A percentile compares a stretch with the other conserved stretches of the same genome.
phyloP scores from a whole-genome alignment of 2,113 vertebrate genomes.

The Rafetus swinhoei region DNA sequence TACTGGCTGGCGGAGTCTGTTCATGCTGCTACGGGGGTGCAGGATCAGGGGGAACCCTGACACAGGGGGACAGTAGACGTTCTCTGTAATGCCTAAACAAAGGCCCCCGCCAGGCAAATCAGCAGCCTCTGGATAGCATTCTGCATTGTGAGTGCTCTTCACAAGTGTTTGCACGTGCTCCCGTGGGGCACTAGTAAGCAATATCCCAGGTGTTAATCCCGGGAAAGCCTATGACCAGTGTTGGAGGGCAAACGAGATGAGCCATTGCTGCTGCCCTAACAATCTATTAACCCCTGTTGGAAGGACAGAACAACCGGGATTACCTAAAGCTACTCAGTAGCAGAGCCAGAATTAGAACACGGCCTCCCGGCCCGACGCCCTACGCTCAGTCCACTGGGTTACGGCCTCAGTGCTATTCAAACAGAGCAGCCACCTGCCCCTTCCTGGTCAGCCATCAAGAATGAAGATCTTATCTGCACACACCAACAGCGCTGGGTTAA shows the following conservation, averaged over 20 bases:
- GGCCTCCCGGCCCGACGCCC: not conserved
- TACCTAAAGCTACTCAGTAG: not conserved
- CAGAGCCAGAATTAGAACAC: not conserved
- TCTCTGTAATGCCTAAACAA: not conserved
- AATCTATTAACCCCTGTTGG: not conserved
- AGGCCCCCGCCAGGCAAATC: not conserved
- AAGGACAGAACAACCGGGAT: not conserved
- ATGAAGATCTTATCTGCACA: fast-evolving
- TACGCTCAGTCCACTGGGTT: fast-evolving
- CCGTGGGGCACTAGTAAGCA: not conserved
- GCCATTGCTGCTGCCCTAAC: not conserved
- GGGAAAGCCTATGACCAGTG: not conserved
- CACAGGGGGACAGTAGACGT: not conserved
- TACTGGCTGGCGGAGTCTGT: too few species aligned
- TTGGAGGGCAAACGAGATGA: not conserved
- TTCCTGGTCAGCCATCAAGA: fast-evolving
- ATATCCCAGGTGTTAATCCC: not conserved
- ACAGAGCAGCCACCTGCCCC: not conserved
- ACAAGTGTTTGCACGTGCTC: not conserved
- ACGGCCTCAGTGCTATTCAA: fast-evolving
- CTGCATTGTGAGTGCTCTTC: not conserved
- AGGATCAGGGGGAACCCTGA: too few species aligned
- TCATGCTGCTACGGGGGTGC: too few species aligned
- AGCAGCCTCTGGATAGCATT: not conserved
- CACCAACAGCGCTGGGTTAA: fast-evolving